Conservation (phyloP, 2,113 vertebrate species). For the Campylomormyrus tamandua region DNA sequence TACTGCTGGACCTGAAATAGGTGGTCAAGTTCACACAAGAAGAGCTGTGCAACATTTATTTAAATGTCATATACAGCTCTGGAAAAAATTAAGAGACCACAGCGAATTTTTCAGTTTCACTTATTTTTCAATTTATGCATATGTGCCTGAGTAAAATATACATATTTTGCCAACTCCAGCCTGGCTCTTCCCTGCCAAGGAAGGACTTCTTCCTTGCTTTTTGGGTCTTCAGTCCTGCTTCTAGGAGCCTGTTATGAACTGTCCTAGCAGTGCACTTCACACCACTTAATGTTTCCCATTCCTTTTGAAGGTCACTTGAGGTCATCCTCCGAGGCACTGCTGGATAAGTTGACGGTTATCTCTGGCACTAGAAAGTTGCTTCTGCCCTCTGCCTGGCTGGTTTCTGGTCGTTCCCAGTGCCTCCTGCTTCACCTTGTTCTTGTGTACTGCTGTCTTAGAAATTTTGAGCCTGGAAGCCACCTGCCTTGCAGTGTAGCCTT, state of each 20-base stretch:
- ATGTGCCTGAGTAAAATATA: background rate
- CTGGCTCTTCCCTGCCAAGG: background rate
- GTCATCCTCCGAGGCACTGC: background rate
- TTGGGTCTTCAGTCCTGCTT: background rate
- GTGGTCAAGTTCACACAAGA: constrained; percentile 25
- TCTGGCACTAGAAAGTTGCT: background rate
- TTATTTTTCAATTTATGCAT: background rate
- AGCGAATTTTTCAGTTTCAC: background rate
- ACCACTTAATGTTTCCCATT: background rate
- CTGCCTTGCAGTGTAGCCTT: background rate
- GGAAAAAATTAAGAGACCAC: background rate
- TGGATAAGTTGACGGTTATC: background rate
- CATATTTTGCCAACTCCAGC: background rate
- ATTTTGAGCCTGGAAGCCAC: background rate
- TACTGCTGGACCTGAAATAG: constrained; percentile 18
- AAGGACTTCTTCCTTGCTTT: background rate
- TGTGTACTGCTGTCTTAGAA: background rate
- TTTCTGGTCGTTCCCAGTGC: background rate
- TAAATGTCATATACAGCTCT: background rate
- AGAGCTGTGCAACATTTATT: constrained; percentile 21
- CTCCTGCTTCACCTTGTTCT: background rate
- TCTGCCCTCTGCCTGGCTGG: background rate
- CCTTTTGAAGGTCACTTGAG: background rate
- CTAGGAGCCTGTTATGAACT: background rate
- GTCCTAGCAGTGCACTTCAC: background rate